Percentiles rank a stretch among this genome's conserved stretches.
Conservation (phyloP, 2,888 invertebrate genomes). For the Dysmachus trigonus region DNA sequence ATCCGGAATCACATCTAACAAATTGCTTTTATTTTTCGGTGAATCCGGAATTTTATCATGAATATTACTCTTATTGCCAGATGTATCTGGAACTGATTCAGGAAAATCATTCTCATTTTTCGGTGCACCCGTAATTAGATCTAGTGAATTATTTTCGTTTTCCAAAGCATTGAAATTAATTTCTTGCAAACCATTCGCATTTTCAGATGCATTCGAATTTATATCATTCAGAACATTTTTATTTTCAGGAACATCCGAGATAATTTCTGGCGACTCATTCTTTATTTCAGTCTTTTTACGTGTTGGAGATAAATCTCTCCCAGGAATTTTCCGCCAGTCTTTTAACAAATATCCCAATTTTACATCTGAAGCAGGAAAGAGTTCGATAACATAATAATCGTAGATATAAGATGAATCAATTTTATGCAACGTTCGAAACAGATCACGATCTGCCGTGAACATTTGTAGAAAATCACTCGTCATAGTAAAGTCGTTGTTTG, state of each 20-base stretch:
- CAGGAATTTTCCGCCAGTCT: conserved; percentile 72
- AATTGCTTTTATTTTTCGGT: not conserved
- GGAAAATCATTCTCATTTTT: not conserved
- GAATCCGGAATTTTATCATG: not conserved
- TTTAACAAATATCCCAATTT: conserved; percentile 68
- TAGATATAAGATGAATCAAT: not conserved
- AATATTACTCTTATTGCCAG: not conserved
- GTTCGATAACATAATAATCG: conserved; percentile 65
- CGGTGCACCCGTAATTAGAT: not conserved
- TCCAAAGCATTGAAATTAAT: not conserved
- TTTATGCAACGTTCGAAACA: not conserved
- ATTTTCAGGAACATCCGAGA: not conserved
- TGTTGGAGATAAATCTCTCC: conserved; percentile 70
- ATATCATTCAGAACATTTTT: not conserved
- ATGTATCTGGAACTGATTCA: not conserved
- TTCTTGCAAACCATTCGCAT: not conserved
- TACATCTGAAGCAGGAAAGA: conserved; percentile 64
- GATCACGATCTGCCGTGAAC: not conserved
- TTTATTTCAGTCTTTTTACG: not conserved
- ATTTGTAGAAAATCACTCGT: conserved; percentile 34
- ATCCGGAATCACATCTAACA: not conserved
- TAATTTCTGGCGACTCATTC: not conserved
- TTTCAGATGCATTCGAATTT: not conserved
- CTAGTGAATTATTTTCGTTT: not conserved
- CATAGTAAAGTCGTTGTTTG: not conserved